A percentile compares a stretch with the other conserved stretches of the same genome.
phyloP scores from a whole-genome alignment of 2,113 vertebrate genomes.

The Rhombomys opimus region DNA sequence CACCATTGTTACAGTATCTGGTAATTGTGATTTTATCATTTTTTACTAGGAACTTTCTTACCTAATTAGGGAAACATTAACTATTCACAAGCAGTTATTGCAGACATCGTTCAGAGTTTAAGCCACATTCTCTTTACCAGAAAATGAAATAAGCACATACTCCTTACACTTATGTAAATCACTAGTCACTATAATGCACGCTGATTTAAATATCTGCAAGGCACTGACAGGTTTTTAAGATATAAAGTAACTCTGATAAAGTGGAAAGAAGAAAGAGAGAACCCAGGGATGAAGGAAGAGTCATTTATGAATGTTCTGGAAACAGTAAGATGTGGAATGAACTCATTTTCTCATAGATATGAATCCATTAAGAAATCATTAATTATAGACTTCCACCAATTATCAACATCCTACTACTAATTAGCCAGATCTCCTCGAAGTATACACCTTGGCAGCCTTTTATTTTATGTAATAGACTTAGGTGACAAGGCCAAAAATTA shows the following conservation, averaged over 20 bases:
- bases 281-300: background rate
- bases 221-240: background rate
- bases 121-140: slow-evolving; percentile 5
- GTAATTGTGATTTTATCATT: background rate
- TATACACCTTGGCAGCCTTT: background rate
- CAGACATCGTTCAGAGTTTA: slow-evolving; percentile 14
- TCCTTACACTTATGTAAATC: background rate
- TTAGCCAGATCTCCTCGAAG: background rate
- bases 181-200: background rate
- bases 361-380: slow-evolving; percentile 5
- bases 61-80: slow-evolving; percentile 32
- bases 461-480: background rate
- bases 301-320: background rate
- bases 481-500: background rate
- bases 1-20: background rate
- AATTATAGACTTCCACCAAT: slow-evolving; percentile 44
- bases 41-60: slow-evolving; percentile 23
- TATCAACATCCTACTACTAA: slow-evolving; percentile 1
- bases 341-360: background rate
- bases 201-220: background rate
- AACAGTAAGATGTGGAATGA: background rate
- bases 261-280: background rate
- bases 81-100: slow-evolving; percentile 2
- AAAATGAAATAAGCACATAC: slow-evolving; percentile 33
- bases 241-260: slow-evolving; percentile 22